These are phyloP conservation scores for Mechanitis mazaeus DNA, from an alignment of 2,888 invertebrate species.

Conservation along the genomic window DNA sequence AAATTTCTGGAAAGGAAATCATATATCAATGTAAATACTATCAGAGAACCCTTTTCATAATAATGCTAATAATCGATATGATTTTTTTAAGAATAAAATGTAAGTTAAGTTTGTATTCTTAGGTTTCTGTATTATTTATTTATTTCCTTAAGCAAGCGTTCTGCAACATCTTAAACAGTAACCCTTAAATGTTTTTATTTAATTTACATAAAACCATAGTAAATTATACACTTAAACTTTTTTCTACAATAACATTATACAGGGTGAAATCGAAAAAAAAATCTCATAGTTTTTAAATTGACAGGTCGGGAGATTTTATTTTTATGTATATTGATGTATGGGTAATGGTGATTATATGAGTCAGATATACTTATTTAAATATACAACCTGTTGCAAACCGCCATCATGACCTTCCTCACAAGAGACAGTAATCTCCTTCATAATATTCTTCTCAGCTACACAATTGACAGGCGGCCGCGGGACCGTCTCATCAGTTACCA, in stretches of 20 bases:
- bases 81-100: no score
- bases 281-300: no score
- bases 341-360: not conserved
- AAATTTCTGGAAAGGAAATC: constrained; percentile 50
- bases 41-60: not conserved
- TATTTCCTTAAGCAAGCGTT: no score
- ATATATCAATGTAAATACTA: not conserved
- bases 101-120: no score
- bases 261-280: no score
- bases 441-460: constrained; percentile 41
- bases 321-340: not conserved
- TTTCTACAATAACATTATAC: no score
- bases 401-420: constrained; percentile 64
- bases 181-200: no score
- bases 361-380: constrained; percentile 4
- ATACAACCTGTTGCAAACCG: constrained; percentile 56
- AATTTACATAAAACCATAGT: no score
- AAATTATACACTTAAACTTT: no score
- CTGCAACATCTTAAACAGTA: no score
- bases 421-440: constrained; percentile 47
- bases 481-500: constrained; percentile 59
- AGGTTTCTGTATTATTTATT: no score
- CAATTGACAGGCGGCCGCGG: constrained; percentile 58
- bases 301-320: not conserved
- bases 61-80: no score